phyloP scores from a whole-genome alignment of 2,888 invertebrate genomes.

The Chironomus riparius region DNA sequence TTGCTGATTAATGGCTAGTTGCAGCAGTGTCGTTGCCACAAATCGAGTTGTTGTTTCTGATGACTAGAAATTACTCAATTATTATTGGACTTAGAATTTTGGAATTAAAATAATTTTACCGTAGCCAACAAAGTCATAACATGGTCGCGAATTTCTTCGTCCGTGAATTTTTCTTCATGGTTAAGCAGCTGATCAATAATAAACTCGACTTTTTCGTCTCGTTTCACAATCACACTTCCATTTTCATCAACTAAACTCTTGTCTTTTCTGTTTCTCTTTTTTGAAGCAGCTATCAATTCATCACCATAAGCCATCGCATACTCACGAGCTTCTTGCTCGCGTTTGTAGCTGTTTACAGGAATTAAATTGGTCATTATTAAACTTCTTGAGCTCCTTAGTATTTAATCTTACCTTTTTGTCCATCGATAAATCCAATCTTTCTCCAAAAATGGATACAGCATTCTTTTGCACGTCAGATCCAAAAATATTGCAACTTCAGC shows the following conservation, averaged over 20 bases:
- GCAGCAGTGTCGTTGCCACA: background rate
- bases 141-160: conserved; percentile 10
- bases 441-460: too few relatives aligned
- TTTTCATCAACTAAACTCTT: background rate
- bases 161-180: conserved; percentile 9
- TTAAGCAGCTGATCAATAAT: background rate
- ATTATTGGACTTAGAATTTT: background rate
- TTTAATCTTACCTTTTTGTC: too few relatives aligned
- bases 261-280: background rate
- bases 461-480: too few relatives aligned
- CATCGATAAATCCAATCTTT: background rate
- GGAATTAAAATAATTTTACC: background rate
- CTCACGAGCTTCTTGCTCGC: background rate
- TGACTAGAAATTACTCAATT: background rate
- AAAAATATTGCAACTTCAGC: too few relatives aligned
- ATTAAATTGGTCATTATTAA: too few relatives aligned
- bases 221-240: background rate
- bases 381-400: too few relatives aligned
- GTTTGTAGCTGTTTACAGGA: background rate
- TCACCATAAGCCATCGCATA: background rate
- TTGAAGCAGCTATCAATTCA: background rate
- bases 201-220: background rate
- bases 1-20: conserved; percentile 2
- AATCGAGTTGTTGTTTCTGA: conserved; percentile 8
- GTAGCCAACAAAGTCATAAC: background rate